Evolutionary conservation across 2,888 invertebrate genomes (phyloP).

Genomic region (Caenorhabditis angaria): DNA sequence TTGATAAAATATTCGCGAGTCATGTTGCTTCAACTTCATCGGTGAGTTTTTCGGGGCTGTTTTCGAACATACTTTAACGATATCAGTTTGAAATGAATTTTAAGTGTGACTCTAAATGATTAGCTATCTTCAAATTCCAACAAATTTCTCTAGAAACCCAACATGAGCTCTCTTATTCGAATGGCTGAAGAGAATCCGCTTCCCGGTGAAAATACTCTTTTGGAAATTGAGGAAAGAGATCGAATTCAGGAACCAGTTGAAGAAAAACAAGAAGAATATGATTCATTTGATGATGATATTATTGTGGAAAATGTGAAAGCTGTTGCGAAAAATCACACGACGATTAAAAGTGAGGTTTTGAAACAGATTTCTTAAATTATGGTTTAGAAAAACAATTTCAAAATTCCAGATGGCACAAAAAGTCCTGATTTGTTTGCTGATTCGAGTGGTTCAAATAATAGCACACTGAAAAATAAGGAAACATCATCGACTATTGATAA

Average conservation of each 20-base stretch:
- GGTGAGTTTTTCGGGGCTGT: neutral
- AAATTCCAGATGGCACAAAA: neutral
- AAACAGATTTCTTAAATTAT: neutral
- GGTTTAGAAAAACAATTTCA: neutral
- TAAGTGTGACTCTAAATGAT: no score
- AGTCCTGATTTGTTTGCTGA: slow-evolving; percentile 9
- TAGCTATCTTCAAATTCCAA: no score
- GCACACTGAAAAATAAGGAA: neutral
- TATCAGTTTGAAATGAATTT: no score
- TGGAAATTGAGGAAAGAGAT: slow-evolving; percentile 2
- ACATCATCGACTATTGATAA: neutral
- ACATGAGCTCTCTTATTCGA: slow-evolving; percentile 14
- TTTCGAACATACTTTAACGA: neutral
- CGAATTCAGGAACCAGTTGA: slow-evolving; percentile 16
- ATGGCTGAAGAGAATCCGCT: slow-evolving; percentile 23
- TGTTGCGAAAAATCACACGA: neutral
- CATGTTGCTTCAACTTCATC: neutral
- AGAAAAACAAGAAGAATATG: slow-evolving; percentile 7
- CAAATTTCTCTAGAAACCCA: slow-evolving; percentile 18
- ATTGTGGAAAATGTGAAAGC: slow-evolving; percentile 4
- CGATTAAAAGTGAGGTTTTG: neutral
- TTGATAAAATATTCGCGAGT: slow-evolving; percentile 9
- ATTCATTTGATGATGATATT: slow-evolving; percentile 13
- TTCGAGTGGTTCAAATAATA: neutral
- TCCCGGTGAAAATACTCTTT: neutral